Evolutionary conservation across 2,797 vertebrate species (phyloP), one percentile per base, ranked within the genome.

Genomic region (Clamator glandarius): DNA sequence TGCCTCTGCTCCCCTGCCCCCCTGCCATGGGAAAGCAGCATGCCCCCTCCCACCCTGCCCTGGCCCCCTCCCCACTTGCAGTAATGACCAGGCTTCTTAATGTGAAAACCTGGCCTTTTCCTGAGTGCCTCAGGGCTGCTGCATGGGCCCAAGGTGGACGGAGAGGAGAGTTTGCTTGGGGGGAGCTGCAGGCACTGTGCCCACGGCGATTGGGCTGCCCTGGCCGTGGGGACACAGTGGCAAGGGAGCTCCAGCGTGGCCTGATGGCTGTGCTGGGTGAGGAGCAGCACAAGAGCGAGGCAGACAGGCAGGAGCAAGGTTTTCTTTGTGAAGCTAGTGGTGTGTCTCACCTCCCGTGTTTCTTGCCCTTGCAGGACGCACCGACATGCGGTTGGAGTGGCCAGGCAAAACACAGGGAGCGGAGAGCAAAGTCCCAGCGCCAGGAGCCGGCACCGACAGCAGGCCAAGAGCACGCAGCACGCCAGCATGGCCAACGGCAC

Each of bases 401-500:
- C 97, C 81, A 97, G 98, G 90, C 97, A 89, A 5, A 94, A 23
- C 57, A 0, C 75, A 2, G 95, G 97, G 46, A 89, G 87, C 0
- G 95, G 97, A 19, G 98, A 98, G 92, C 98, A 97, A 59, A 98
- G 96, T 68, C 96, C 98, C 0, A 85, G 94, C 2, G 19, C 96
- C 44, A 94, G 97, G 68, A 95, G 39, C 85, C 96, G 91, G 57
- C 98, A 90, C 52, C 97, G 84, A 44, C 98, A 96, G 62, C 96
- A 97, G 66, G 67, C 96, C 93, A 99, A 98, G 97, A 97, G 80
- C 89, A 7, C 64, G 0, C 95, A 90, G 91, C 92, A 80, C 6
- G 4, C 78, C 92, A 96, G 97, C 80, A 74, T 64, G 2, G 88
- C 83, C 84, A 90, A 87, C 25, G 77, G 95, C 92, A 79, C 98